Base-by-base conservation (phyloP, 2,888 invertebrate genomes). In the Eumerus sabulonum region DNA sequence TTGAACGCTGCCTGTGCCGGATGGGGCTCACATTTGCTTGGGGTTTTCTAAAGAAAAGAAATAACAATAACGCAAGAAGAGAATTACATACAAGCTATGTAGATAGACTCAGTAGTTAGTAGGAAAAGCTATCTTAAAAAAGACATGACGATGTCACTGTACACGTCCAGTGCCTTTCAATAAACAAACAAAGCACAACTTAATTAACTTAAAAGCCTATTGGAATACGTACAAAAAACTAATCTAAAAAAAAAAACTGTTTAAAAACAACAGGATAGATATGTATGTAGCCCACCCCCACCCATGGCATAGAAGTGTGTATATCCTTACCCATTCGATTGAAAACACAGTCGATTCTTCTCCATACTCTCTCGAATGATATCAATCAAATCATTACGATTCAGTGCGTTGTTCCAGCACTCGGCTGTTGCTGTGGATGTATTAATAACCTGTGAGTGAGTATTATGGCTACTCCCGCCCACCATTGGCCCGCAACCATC, bases 301-400 rank as follows among this genome's bases (percentile, higher is more conserved):
- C 94, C 94, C 93, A 87, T 93, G 27, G 27, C 27, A 27, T 27
- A 27, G 27, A 4, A 27, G 27, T 27, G 27, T 27, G 27, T 27
- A 50, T 67, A 62, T 81, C 87, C 90, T 87, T 89, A 94, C 94
- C 94, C 93, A 87, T 93, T 92, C 88, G 93, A 91, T 91, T 94
- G 94, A 92, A 94, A 94, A 92, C 93, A 93, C 91, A 94, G 90
- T 89, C 94, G 94, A 90, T 95, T 95, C 90, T 95, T 95, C 88
- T 96, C 96, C 95, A 96, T 96, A 89, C 96, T 96, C 83, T 95
- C 95, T 89, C 96, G 94, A 86, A 96, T 95, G 85, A 96, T 94
- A 90, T 96, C 95, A 82, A 95, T 92, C 83, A 96, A 90, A 89
- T 96, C 95, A 83, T 94, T 93, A 84, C 95, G 91, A 87, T 95